phyloP scores from a whole-genome alignment of 1,140 invertebrate genomes.

The Trachelipus rathkii region DNA sequence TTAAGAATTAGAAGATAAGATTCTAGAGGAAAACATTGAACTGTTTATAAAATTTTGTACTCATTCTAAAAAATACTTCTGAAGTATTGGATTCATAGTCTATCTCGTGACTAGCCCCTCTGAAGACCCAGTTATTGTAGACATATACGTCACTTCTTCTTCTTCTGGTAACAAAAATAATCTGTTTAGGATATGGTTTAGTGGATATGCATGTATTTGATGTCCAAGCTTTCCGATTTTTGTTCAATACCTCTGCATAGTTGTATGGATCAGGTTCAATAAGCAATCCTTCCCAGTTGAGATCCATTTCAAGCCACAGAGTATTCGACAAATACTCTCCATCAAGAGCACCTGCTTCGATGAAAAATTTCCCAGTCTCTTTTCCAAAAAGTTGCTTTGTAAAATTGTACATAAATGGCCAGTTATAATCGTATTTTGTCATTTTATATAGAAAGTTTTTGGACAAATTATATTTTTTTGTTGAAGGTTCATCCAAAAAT shows the following conservation, averaged over 20 bases:
- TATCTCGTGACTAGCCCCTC: not conserved
- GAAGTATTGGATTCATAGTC: not conserved
- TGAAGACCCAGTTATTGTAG: not conserved
- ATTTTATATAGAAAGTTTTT: not conserved
- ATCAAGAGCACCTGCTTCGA: slow-evolving; percentile 50
- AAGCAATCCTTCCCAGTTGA: slow-evolving; percentile 49
- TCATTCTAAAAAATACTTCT: not conserved
- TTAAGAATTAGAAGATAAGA: slow-evolving; percentile 6
- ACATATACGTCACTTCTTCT: slow-evolving; percentile 47
- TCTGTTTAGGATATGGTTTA: slow-evolving; percentile 64
- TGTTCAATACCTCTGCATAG: slow-evolving; percentile 43
- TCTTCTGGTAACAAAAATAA: slow-evolving; percentile 48
- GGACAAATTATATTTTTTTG: not conserved
- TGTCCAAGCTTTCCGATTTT: slow-evolving; percentile 28
- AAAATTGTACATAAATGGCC: not conserved
- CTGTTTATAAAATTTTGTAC: not conserved
- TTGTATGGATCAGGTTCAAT: slow-evolving; percentile 49
- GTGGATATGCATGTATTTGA: slow-evolving; percentile 55
- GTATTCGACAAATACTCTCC: slow-evolving; percentile 49
- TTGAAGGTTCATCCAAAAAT: not conserved
- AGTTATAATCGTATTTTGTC: not conserved
- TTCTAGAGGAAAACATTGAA: slow-evolving; percentile 9
- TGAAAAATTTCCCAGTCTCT: slow-evolving; percentile 47
- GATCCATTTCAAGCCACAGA: slow-evolving; percentile 47
- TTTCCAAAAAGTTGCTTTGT: not conserved